phyloP scores from a whole-genome alignment of 2,797 vertebrate genomes.

The Psittacula echo region DNA sequence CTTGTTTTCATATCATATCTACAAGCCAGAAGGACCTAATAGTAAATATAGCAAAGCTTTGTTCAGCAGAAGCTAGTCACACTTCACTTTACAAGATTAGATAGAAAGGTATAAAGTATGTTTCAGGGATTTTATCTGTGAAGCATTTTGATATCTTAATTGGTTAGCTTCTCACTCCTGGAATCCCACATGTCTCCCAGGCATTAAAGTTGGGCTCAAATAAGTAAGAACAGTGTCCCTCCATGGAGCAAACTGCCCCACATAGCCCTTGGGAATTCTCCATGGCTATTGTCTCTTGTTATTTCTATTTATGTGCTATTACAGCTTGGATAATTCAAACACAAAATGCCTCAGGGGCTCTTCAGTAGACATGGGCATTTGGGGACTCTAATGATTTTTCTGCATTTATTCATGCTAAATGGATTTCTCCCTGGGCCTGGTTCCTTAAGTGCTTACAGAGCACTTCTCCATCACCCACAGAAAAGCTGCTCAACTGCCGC shows the following conservation, averaged over 20 bases:
- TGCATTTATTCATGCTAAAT: background rate
- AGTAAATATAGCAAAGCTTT: background rate
- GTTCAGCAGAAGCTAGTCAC: background rate
- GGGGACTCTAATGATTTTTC: background rate
- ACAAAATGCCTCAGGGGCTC: background rate
- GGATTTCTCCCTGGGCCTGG: background rate
- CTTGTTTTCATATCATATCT: background rate
- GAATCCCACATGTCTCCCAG: background rate
- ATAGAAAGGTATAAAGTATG: accelerated
- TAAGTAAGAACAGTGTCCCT: background rate
- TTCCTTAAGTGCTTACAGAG: background rate
- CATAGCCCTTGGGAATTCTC: background rate
- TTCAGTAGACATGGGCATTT: background rate
- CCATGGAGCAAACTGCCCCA: background rate
- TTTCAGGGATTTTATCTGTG: background rate
- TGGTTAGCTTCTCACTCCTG: background rate
- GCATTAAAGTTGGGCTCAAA: background rate
- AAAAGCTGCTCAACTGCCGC: background rate
- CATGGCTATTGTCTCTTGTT: background rate
- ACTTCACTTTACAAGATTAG: background rate
- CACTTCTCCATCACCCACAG: background rate
- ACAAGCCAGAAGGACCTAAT: background rate
- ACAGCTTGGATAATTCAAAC: background rate
- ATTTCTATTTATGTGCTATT: background rate
- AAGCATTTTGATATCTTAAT: background rate